Percentiles rank a stretch among this genome's conserved stretches.
These are phyloP conservation scores for Castor canadensis DNA, from an alignment of 2,113 vertebrate species.

Conservation along the genomic window DNA sequence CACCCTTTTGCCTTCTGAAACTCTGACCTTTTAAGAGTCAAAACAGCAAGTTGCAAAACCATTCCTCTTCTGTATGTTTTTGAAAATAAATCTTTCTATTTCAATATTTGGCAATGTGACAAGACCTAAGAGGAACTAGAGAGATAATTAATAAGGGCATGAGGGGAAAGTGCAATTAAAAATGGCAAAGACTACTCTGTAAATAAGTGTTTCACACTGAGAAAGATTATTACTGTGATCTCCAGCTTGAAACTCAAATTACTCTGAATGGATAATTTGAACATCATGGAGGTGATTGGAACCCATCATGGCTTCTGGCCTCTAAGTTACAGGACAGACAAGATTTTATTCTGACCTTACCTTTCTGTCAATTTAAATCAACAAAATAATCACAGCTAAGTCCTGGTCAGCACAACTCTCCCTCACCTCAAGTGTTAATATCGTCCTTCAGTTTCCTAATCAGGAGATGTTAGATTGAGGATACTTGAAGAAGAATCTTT, in stretches of 20 bases:
- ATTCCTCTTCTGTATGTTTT: slow-evolving; percentile 43
- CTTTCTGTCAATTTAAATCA: slow-evolving; percentile 79
- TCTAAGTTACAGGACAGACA: slow-evolving; percentile 72
- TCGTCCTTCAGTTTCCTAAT: slow-evolving; percentile 66
- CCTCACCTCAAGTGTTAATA: slow-evolving; percentile 55
- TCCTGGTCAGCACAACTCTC: slow-evolving; percentile 71
- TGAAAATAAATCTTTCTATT: slow-evolving; percentile 78
- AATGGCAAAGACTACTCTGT: slow-evolving; percentile 74
- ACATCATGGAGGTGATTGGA: neutral
- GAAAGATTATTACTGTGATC: slow-evolving; percentile 71
- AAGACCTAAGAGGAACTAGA: slow-evolving; percentile 77
- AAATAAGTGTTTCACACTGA: slow-evolving; percentile 76
- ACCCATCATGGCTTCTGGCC: slow-evolving; percentile 30
- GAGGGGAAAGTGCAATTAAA: slow-evolving; percentile 80
- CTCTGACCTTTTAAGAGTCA: slow-evolving; percentile 58
- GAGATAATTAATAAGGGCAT: slow-evolving; percentile 79
- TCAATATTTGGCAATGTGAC: slow-evolving; percentile 79
- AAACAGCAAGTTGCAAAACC: slow-evolving; percentile 58
- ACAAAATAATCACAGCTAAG: slow-evolving; percentile 70
- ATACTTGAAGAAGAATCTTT: slow-evolving; percentile 69
- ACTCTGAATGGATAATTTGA: slow-evolving; percentile 77
- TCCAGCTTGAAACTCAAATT: slow-evolving; percentile 76
- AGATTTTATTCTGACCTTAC: slow-evolving; percentile 73
- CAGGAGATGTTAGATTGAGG: slow-evolving; percentile 74
- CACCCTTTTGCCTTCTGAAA: slow-evolving; percentile 55